Conservation (phyloP, 2,888 invertebrate genomes). For the Papilio gigon region DNA sequence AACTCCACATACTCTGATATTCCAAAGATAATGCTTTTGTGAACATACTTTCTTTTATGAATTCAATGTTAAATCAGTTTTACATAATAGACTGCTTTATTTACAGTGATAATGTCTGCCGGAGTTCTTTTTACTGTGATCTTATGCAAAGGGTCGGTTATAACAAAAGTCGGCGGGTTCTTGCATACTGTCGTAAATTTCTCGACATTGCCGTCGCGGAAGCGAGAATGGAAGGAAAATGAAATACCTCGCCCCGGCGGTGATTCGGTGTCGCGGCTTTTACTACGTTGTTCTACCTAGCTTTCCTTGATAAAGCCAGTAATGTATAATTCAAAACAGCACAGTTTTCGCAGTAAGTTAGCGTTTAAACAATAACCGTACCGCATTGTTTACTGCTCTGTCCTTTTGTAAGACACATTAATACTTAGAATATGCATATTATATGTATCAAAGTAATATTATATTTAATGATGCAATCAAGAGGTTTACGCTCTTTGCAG, state of each 20-base stretch:
- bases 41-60: background rate
- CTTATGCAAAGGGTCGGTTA: conserved; percentile 17
- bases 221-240: conserved; percentile 32
- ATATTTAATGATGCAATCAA: background rate
- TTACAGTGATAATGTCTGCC: background rate
- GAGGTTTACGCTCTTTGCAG: background rate
- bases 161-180: conserved; percentile 31
- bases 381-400: background rate
- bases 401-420: background rate
- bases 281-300: background rate
- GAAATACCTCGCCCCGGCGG: conserved; percentile 20
- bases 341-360: background rate
- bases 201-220: conserved; percentile 26
- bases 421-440: too few relatives aligned
- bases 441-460: too few relatives aligned
- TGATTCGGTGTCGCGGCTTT: conserved; percentile 27
- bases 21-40: too few relatives aligned
- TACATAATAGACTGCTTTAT: background rate
- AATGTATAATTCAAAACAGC: too few relatives aligned
- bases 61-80: background rate
- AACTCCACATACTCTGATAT: too few relatives aligned
- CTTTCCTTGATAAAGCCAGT: conserved; percentile 10
- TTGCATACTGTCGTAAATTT: conserved; percentile 31
- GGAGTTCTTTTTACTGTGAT: conserved; percentile 26
- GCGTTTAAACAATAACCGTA: background rate